Conservation (phyloP, 2,113 vertebrate genomes). For the Cyphomyrus discorhynchus region DNA sequence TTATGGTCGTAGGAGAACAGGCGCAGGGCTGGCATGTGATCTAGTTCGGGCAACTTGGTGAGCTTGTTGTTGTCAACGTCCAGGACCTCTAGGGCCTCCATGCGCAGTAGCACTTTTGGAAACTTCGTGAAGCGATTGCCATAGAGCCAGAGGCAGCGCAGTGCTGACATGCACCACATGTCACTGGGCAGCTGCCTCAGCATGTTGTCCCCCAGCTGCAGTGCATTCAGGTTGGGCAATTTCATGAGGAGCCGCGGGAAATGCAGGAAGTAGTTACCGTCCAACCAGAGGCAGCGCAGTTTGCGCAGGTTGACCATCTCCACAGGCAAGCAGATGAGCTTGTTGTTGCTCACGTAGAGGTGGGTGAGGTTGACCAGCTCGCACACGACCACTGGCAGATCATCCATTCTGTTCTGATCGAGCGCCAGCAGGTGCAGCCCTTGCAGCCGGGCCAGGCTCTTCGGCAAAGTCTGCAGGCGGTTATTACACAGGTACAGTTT, state of each 20-base stretch:
- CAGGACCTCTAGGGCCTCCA: constrained; percentile 77
- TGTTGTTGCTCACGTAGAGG: constrained; percentile 89
- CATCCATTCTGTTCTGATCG: constrained; percentile 84
- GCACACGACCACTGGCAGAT: constrained; percentile 79
- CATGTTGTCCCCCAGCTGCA: constrained; percentile 90
- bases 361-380: constrained; percentile 72
- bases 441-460: constrained; percentile 65
- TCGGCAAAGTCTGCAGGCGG: constrained; percentile 71
- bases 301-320: constrained; percentile 72
- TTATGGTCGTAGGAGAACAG: constrained; percentile 94
- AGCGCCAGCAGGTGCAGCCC: constrained; percentile 78
- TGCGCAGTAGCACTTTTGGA: constrained; percentile 70
- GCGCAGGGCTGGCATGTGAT: constrained; percentile 61
- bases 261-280: constrained; percentile 80
- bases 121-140: constrained; percentile 84
- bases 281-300: constrained; percentile 86
- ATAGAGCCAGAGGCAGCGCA: constrained; percentile 88
- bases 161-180: constrained; percentile 67
- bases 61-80: constrained; percentile 88
- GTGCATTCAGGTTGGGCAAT: constrained; percentile 74
- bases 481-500: constrained; percentile 82
- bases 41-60: constrained; percentile 72
- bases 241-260: constrained; percentile 78
- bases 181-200: constrained; percentile 69
- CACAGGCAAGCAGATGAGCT: constrained; percentile 71